Base-by-base conservation (phyloP, 1,140 invertebrate genomes). In the Drosophila rhopaloa region DNA sequence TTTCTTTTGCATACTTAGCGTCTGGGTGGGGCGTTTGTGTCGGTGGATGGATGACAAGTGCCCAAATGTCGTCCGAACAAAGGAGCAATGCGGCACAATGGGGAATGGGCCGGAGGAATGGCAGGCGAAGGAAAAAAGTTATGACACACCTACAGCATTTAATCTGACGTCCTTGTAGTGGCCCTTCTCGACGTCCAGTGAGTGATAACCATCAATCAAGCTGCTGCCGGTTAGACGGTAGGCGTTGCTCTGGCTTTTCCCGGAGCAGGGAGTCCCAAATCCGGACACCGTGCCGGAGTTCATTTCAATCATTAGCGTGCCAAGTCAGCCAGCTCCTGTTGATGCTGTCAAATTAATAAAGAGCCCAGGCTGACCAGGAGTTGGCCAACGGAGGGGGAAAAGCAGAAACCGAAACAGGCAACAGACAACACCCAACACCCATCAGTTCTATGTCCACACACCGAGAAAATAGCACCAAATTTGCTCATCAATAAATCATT, bases 271-370 rank as follows among this genome's bases (percentile, higher is more conserved):
- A 16, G 14, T 35, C 29, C 19, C 19, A 27, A 38, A 41, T 38
- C 41, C 47, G 48, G 41, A 43, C 19, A 29, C 48, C 63, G 46
- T 38, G 35, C 62, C 57, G 84, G 80, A 88, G 84, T 88, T 89
- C 85, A 88, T 88, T 88, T 88, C 84, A 88, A 88, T 88, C 84
- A 88, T 88, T 88, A 88, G 84, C 83, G 83, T 83, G 79, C 66
- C 61, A 60, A 73, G 55, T 62, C 75, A 63, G 61, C 51, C 63
- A 62, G 65, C 73, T 72, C 80, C 85, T 88, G 83, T 90, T 91
- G 86, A 90, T 88, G 86, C 83, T 90, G 88, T 89, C 88, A 91
- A 91, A 91, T 91, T 91, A 91, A 91, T 91, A 91, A 88, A 89
- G 80, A 84, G 79, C 80, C 72, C 56, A 41, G 61, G n/a, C 46